Conservation (phyloP, 2,797 vertebrate species). For the Lithobates pipiens region DNA sequence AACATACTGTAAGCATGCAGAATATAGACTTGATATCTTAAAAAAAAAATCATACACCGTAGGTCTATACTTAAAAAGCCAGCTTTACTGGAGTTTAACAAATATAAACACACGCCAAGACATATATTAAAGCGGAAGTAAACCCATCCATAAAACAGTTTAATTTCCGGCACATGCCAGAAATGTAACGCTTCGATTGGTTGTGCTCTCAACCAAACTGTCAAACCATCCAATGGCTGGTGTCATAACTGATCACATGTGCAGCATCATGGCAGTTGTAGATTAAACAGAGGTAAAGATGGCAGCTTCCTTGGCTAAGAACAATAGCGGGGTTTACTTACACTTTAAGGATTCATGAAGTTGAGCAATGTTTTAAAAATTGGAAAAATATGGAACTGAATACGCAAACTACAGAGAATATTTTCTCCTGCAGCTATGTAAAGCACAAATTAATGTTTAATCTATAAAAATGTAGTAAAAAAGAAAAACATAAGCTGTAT, state of each 20-base stretch:
- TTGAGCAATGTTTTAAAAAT: neutral
- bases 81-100: neutral
- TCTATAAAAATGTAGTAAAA: neutral
- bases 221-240: too few species aligned
- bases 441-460: conserved; percentile 6
- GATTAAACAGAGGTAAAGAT: too few species aligned
- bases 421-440: neutral
- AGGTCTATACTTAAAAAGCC: conserved; percentile 15
- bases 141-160: too few species aligned
- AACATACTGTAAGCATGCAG: conserved; percentile 27
- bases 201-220: too few species aligned
- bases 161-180: too few species aligned
- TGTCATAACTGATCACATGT: too few species aligned
- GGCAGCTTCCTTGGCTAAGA: too few species aligned
- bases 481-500: neutral
- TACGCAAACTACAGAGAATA: neutral
- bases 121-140: too few species aligned
- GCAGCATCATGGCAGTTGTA: too few species aligned
- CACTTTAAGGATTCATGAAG: conserved; percentile 7
- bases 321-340: too few species aligned
- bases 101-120: neutral
- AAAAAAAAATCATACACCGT: neutral
- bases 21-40: conserved; percentile 11
- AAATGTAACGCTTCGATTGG: too few species aligned
- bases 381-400: neutral